A percentile compares a stretch with the other conserved stretches of the same genome.
Conservation (phyloP, 1,140 invertebrate species). For the Drosophila orena region DNA sequence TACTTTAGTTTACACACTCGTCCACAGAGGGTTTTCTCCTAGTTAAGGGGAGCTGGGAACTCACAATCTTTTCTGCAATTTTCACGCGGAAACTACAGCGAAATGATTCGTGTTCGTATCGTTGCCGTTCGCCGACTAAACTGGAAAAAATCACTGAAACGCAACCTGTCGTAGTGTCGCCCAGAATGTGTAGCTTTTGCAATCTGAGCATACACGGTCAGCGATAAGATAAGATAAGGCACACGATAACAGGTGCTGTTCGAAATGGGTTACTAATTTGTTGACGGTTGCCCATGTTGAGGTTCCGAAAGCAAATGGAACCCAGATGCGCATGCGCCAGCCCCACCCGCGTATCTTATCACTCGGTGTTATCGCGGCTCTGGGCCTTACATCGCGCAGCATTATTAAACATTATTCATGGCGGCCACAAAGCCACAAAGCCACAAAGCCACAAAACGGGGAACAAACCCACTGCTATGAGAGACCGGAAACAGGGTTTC, state of each 20-base stretch:
- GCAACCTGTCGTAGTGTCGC: constrained; percentile 29
- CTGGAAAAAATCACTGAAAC: constrained; percentile 41
- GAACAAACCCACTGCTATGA: constrained; percentile 8
- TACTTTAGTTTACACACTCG: not conserved
- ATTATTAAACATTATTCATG: constrained; percentile 61
- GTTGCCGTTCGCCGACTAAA: constrained; percentile 75
- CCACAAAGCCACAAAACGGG: constrained; percentile 45
- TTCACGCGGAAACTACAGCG: constrained; percentile 37
- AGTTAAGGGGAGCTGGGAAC: constrained; percentile 31
- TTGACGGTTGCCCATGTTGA: not conserved
- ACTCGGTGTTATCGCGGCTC: constrained; percentile 14
- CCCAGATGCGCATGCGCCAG: constrained; percentile 56
- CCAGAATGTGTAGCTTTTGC: constrained; percentile 77
- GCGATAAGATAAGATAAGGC: constrained; percentile 58
- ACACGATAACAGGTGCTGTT: constrained; percentile 67
- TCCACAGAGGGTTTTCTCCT: not conserved
- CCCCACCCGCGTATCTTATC: constrained; percentile 54
- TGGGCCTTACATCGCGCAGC: constrained; percentile 21
- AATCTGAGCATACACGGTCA: constrained; percentile 58
- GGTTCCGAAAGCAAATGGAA: not conserved
- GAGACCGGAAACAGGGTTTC: constrained; percentile 25
- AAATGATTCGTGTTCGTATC: constrained; percentile 62
- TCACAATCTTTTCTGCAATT: constrained; percentile 52
- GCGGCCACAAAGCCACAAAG: constrained; percentile 46
- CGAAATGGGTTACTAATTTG: constrained; percentile 66